Percentiles rank a stretch among this genome's conserved stretches.
Evolutionary conservation across 2,113 vertebrate species (phyloP).

Genomic region (Heterochromis multidens): DNA sequence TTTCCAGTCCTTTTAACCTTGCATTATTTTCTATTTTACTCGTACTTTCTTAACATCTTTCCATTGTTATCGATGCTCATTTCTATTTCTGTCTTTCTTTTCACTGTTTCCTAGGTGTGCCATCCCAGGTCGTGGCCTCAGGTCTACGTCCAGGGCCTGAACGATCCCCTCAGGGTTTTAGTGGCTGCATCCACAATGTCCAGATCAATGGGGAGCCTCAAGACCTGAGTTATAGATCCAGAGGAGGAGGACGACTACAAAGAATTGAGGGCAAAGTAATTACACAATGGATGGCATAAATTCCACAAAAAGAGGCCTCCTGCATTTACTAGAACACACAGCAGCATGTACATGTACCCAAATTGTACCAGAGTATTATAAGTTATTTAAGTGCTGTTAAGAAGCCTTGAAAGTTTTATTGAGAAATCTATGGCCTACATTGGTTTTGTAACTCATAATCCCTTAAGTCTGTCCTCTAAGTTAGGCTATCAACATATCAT

Average conservation of each 20-base stretch:
- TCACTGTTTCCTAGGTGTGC: constrained; percentile 79
- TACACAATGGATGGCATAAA: background rate
- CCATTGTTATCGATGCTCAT: background rate
- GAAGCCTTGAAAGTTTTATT: background rate
- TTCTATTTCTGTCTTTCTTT: background rate
- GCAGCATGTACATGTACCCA: background rate
- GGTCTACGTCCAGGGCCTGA: constrained; percentile 86
- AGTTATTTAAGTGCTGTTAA: background rate
- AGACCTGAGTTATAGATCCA: constrained; percentile 79
- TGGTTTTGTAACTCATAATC: background rate
- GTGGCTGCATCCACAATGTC: constrained; percentile 92
- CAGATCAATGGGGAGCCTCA: constrained; percentile 92
- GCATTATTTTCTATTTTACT: background rate
- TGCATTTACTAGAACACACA: background rate
- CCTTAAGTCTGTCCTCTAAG: background rate
- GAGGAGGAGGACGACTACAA: constrained; percentile 53
- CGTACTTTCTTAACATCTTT: background rate
- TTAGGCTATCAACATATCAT: background rate
- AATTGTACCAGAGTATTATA: too few relatives aligned
- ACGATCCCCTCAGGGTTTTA: constrained; percentile 84
- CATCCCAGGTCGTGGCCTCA: constrained; percentile 82
- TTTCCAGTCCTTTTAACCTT: background rate
- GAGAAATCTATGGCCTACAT: background rate
- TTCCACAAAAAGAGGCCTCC: background rate
- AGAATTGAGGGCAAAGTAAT: constrained; percentile 72